phyloP scores from a whole-genome alignment of 1,140 invertebrate species.

The Heliconius melpomene region DNA sequence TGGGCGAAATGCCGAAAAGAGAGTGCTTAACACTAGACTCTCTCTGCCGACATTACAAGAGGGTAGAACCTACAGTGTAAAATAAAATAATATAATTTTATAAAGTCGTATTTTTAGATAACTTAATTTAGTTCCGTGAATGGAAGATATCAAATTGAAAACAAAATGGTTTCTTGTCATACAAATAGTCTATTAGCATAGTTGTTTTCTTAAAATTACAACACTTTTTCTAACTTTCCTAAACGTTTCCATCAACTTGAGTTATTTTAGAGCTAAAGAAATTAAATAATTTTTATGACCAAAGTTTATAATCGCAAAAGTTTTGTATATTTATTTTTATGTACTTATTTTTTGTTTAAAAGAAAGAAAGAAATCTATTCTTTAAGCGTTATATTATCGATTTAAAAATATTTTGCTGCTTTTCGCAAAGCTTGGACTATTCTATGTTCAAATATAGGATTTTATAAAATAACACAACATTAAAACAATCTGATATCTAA shows the following conservation, averaged over 20 bases:
- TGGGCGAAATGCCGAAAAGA: too few species aligned
- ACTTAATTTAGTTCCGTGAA: background rate
- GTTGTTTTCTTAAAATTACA: background rate
- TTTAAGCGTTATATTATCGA: too few species aligned
- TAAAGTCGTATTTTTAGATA: too few species aligned
- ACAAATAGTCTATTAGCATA: background rate
- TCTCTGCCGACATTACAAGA: too few species aligned
- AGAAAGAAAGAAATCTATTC: background rate
- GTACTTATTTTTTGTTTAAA: background rate
- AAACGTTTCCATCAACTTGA: background rate
- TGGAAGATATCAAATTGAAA: background rate
- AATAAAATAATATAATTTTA: too few species aligned
- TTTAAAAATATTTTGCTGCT: background rate
- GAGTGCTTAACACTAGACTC: too few species aligned
- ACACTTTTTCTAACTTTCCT: background rate
- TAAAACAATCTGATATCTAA: slow-evolving; percentile 58
- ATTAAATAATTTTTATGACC: background rate
- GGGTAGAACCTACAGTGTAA: too few species aligned
- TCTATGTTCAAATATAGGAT: slow-evolving; percentile 14
- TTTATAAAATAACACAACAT: slow-evolving; percentile 38
- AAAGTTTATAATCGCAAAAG: background rate
- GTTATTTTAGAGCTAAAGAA: background rate
- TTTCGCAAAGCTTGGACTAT: background rate
- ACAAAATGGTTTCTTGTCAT: background rate
- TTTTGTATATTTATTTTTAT: background rate